Base-by-base conservation (phyloP, 2,113 vertebrate species). In the Eurystomus gularis region DNA sequence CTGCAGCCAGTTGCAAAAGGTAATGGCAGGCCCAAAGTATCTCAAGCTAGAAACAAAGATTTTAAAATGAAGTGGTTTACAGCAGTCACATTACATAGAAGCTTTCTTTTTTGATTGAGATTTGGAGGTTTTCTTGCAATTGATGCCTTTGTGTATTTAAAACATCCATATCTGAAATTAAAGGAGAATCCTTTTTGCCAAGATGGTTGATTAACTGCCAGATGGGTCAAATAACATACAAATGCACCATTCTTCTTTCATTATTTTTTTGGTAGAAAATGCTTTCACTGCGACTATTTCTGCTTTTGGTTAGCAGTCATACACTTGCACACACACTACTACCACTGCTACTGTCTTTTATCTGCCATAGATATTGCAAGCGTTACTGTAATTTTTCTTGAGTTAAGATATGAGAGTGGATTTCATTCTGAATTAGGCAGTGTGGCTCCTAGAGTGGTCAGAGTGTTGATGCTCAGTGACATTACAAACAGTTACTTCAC, bases 401-500 rank as follows among this genome's bases (percentile, higher is more conserved):
- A n/a, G 44, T 39, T 81, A 52, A 60, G 61, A 91, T 82, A 86
- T 65, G 17, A 90, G 70, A 42, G 57, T 75, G 48, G 7, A 64
- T 93, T 96, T 83, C n/a, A 13, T 87, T 76, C 60, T 31, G 31
- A 93, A 79, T 86, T 95, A 86, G 40, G 64, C 66, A 88, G 4
- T 79, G 84, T 93, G 33, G 31, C 70, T 94, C 16, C 66, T 80
- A 26, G 49, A 93, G 54, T 77, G 66, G 58, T 79, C 78, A 87
- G 54, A 62, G 19, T 76, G 26, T 51, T 95, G 70, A 91, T 77
- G 71, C 1, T 91, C 93, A 96, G 62, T 87, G 94, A 76, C 48
- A 51, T 95, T 84, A 72, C 57, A 94, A 83, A 80, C 42, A 86
- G 65, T 91, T 84, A 31, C 62, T 93, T 96, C 82, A 69, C 40